Conservation (phyloP, 2,113 vertebrate species). For the Spheniscus mendiculus region DNA sequence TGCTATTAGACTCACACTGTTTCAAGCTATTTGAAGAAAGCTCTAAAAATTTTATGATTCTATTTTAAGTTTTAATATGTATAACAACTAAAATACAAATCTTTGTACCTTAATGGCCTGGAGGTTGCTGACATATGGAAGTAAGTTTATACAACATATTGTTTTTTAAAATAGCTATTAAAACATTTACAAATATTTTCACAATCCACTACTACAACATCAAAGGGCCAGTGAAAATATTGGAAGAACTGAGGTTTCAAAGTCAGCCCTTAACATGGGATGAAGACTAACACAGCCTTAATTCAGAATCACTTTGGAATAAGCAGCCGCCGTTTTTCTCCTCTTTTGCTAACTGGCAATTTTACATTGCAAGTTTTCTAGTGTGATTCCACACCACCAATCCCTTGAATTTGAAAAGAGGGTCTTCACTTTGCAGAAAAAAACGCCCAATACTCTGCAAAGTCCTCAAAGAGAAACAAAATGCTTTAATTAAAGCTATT, state of each 20-base stretch:
- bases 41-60: neutral
- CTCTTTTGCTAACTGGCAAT: neutral
- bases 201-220: neutral
- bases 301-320: neutral
- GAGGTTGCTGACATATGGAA: neutral
- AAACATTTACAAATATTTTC: neutral
- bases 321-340: neutral
- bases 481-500: constrained; percentile 44
- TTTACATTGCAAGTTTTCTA: neutral
- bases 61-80: neutral
- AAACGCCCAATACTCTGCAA: neutral
- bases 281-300: neutral
- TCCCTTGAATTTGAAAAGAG: neutral
- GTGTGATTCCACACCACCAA: neutral
- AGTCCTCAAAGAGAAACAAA: constrained; percentile 67
- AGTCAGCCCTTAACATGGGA: neutral
- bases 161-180: neutral
- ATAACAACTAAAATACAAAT: neutral
- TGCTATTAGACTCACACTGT: neutral
- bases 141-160: neutral
- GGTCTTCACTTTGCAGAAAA: neutral
- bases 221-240: neutral
- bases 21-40: neutral
- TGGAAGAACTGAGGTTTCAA: neutral
- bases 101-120: neutral